These are phyloP conservation scores for Triops longicaudatus DNA, from an alignment of 1,140 invertebrate genomes.

Conservation along the genomic window DNA sequence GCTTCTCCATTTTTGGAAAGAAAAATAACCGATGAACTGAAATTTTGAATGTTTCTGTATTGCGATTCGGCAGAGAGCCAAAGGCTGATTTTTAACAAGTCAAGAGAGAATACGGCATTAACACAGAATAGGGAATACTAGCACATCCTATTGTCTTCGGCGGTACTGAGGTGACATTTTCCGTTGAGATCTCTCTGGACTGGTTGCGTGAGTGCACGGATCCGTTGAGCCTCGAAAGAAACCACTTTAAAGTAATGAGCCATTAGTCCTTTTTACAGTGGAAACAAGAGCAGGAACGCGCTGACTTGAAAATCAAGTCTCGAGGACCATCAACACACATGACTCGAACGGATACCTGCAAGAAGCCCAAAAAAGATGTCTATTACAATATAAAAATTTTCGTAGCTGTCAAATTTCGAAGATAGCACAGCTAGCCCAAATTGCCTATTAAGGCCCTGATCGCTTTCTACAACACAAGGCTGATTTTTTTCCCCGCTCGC, in stretches of 20 bases:
- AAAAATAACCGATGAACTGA: not conserved
- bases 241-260: slow-evolving; percentile 16
- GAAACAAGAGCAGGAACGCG: slow-evolving; percentile 69
- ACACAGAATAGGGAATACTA: not conserved
- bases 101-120: not conserved
- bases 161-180: not conserved
- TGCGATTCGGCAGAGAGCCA: not conserved
- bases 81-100: not conserved
- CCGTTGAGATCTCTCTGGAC: not conserved
- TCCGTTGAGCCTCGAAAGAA: not conserved
- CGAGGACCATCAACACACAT: slow-evolving; percentile 64
- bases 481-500: not conserved
- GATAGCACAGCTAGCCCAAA: not conserved
- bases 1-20: not conserved
- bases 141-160: not conserved
- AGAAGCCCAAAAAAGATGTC: slow-evolving; percentile 33
- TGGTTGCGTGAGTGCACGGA: not conserved
- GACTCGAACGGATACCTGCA: slow-evolving; percentile 57
- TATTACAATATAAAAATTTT: slow-evolving; percentile 4
- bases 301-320: slow-evolving; percentile 71
- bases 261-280: slow-evolving; percentile 71
- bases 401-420: slow-evolving; percentile 16
- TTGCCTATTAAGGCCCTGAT: slow-evolving; percentile 4
- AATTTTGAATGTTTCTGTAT: not conserved
- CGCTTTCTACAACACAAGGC: not conserved